phyloP scores from a whole-genome alignment of 2,113 vertebrate genomes.

The Zosterops borbonicus region DNA sequence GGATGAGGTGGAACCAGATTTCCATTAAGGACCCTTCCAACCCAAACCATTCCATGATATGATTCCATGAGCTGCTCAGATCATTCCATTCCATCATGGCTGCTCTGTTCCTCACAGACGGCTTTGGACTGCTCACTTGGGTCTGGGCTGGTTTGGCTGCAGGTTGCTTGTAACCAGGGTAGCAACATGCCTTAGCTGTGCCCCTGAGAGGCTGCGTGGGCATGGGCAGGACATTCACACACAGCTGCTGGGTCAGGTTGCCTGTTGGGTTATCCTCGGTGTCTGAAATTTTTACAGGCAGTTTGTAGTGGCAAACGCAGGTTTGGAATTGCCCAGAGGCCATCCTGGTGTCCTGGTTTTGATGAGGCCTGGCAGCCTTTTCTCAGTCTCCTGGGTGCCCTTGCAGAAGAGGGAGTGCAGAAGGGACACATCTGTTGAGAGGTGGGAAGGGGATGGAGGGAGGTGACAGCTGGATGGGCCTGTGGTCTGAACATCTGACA shows the following conservation, averaged over 20 bases:
- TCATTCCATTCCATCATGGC: not conserved
- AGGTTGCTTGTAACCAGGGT: not conserved
- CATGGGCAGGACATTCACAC: not conserved
- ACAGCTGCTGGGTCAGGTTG: not conserved
- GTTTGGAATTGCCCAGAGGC: not conserved
- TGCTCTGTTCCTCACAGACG: not conserved
- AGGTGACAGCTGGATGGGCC: not conserved
- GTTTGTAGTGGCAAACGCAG: not conserved
- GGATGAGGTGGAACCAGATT: not conserved
- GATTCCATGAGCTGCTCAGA: not conserved
- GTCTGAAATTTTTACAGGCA: not conserved
- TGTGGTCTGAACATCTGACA: not conserved
- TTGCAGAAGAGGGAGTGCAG: not conserved
- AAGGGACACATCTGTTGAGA: not conserved
- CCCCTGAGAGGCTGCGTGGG: not conserved
- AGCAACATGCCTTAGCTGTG: not conserved
- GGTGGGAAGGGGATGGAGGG: not conserved
- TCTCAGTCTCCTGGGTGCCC: not conserved
- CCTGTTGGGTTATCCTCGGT: not conserved
- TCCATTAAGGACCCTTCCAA: not conserved
- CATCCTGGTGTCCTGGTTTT: not conserved
- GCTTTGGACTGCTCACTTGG: not conserved
- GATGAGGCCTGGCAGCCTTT: not conserved
- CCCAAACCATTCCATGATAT: not conserved
- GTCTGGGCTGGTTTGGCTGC: not conserved